Conservation (phyloP, 1,140 invertebrate genomes). For the Nasonia giraulti region DNA sequence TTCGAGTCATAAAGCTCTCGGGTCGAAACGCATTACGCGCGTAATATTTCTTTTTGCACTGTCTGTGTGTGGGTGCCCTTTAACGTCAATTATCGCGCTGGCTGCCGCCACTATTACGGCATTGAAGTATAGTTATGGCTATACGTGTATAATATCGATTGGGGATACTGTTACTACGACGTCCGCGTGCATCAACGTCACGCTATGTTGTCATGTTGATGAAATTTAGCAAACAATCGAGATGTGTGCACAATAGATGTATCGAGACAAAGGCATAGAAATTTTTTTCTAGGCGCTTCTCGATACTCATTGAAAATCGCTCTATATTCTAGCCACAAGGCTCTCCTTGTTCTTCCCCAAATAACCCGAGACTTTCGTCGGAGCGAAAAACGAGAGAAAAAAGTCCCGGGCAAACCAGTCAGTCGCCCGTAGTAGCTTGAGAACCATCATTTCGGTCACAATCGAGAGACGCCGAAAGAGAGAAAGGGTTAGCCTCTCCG, state of each 20-base stretch:
- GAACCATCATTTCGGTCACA: constrained; percentile 11
- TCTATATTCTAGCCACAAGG: too few species aligned
- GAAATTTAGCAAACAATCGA: too few species aligned
- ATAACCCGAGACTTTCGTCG: neutral
- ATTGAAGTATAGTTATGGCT: neutral
- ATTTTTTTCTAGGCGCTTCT: neutral
- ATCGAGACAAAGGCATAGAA: neutral
- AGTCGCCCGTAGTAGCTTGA: constrained; percentile 10
- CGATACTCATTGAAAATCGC: neutral
- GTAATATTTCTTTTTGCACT: neutral
- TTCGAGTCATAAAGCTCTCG: neutral
- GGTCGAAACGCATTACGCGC: neutral
- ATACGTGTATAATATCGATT: neutral
- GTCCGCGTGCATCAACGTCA: too few species aligned
- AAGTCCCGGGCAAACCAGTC: constrained; percentile 23
- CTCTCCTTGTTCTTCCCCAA: neutral
- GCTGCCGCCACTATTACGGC: neutral
- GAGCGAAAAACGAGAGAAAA: neutral
- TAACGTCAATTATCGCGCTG: neutral
- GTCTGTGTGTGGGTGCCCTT: neutral
- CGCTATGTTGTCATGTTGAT: too few species aligned
- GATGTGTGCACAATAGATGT: too few species aligned
- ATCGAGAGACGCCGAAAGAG: neutral
- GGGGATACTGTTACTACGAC: neutral
- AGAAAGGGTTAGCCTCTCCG: neutral